phyloP scores from a whole-genome alignment of 2,797 vertebrate species.

The Crypturellus tataupa region DNA sequence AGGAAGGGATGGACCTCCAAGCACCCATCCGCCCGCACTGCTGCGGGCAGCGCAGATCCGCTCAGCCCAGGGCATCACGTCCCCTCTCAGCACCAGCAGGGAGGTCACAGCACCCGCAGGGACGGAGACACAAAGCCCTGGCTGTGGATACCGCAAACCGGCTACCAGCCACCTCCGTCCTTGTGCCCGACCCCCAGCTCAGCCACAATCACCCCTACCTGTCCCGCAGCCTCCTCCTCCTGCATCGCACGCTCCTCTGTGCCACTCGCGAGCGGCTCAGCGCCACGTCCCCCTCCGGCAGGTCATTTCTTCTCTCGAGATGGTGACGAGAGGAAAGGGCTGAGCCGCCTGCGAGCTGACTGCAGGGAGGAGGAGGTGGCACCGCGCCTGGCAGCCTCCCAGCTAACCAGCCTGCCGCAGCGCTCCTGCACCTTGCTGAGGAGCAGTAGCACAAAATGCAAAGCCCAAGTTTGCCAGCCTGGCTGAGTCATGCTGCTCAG shows the following conservation, averaged over 20 bases:
- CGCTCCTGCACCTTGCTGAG: background rate
- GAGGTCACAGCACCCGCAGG: rapidly evolving
- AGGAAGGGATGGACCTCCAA: background rate
- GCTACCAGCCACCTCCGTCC: rapidly evolving
- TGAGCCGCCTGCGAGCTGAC: constrained; percentile 4
- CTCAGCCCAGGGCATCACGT: rapidly evolving
- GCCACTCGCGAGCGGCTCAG: rapidly evolving
- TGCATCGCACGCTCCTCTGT: background rate
- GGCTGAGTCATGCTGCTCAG: constrained; percentile 38
- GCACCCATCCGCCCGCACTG: background rate
- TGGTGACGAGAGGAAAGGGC: background rate
- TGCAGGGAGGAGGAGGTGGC: constrained; percentile 61
- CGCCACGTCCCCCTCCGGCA: rapidly evolving
- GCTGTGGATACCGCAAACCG: rapidly evolving
- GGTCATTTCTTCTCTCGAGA: background rate
- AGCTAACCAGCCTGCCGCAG: constrained; percentile 55
- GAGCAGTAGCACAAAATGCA: background rate
- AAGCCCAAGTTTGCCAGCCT: rapidly evolving
- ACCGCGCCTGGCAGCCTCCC: constrained; percentile 48
- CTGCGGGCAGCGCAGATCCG: background rate
- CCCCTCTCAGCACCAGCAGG: rapidly evolving
- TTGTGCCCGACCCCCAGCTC: background rate
- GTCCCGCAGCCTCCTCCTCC: background rate
- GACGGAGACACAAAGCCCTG: background rate
- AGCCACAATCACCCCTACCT: background rate